Percentiles rank a stretch among this genome's conserved stretches.
Evolutionary conservation across 2,113 vertebrate genomes (phyloP).

Genomic region (Misgurnus anguillicaudatus): DNA sequence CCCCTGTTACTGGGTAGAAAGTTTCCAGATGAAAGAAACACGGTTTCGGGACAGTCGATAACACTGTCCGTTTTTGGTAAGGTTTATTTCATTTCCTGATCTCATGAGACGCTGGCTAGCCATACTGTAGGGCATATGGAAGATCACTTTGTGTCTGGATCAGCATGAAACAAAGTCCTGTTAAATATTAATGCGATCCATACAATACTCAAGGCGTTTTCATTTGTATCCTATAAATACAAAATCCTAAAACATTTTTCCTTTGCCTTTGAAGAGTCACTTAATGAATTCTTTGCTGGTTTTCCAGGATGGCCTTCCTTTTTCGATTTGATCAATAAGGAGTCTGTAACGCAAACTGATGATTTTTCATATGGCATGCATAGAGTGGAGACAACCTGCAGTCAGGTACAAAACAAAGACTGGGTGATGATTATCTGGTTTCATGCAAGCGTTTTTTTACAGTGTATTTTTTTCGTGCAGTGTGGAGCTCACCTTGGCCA

Average conservation of each 20-base stretch:
- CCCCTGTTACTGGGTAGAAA: constrained; percentile 35
- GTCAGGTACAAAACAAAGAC: constrained; percentile 77
- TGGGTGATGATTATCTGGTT: neutral
- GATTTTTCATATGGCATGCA: constrained; percentile 96
- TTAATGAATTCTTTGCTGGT: neutral
- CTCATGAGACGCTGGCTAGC: neutral
- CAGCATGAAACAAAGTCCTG: neutral
- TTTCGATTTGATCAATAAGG: constrained; percentile 84
- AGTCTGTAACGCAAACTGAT: constrained; percentile 76
- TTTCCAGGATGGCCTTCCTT: constrained; percentile 96
- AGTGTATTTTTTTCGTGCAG: constrained; percentile 61
- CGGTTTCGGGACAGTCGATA: constrained; percentile 33
- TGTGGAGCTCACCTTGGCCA: constrained; percentile 96
- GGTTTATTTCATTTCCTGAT: constrained; percentile 8
- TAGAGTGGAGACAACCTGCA: constrained; percentile 90
- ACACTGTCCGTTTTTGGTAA: constrained; percentile 8
- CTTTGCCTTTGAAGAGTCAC: neutral
- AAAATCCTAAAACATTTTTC: too few species aligned
- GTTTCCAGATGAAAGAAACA: constrained; percentile 48
- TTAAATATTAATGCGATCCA: neutral
- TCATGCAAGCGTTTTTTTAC: neutral
- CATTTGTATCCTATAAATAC: neutral
- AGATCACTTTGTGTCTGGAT: neutral
- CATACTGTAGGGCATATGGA: neutral
- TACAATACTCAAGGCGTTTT: neutral